Conservation (phyloP, 2,888 invertebrate genomes). For the Polylopha cassiicola region DNA sequence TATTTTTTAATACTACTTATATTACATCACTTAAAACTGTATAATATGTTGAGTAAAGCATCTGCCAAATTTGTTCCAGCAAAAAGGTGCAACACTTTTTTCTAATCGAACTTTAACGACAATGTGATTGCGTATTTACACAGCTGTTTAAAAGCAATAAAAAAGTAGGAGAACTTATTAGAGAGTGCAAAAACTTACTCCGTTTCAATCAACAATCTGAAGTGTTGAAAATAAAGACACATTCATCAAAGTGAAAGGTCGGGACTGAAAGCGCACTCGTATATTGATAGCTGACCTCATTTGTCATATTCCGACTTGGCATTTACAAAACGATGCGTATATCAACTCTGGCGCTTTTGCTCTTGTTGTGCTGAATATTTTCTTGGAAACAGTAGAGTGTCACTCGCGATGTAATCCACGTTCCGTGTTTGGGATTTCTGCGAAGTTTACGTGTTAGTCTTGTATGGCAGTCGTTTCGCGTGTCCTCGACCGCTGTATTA, state of each 20-base stretch:
- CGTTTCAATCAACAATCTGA: conserved; percentile 7
- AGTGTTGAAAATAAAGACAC: conserved; percentile 23
- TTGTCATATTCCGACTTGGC: conserved; percentile 16
- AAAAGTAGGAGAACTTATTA: no score
- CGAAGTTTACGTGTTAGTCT: conserved; percentile 66
- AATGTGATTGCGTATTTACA: no score
- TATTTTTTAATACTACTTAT: conserved; percentile 22
- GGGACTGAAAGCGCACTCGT: conserved; percentile 12
- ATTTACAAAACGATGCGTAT: conserved; percentile 29
- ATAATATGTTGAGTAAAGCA: no score
- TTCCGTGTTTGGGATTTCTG: conserved; percentile 58
- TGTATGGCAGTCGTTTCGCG: conserved; percentile 58
- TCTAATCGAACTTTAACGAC: no score
- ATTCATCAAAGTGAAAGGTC: conserved; percentile 22
- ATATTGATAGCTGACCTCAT: conserved; percentile 15
- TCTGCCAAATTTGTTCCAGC: no score
- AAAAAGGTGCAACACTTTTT: no score
- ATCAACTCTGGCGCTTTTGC: conserved; percentile 35
- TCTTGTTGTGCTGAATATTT: conserved; percentile 32
- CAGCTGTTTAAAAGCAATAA: no score
- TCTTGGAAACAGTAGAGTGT: conserved; percentile 31
- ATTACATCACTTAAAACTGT: no score
- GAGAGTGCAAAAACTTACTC: no score
- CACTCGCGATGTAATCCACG: conserved; percentile 55
- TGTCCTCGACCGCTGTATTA: conserved; percentile 62